Conservation (phyloP, 2,113 vertebrate species). For the Poeciliopsis occidentalis region DNA sequence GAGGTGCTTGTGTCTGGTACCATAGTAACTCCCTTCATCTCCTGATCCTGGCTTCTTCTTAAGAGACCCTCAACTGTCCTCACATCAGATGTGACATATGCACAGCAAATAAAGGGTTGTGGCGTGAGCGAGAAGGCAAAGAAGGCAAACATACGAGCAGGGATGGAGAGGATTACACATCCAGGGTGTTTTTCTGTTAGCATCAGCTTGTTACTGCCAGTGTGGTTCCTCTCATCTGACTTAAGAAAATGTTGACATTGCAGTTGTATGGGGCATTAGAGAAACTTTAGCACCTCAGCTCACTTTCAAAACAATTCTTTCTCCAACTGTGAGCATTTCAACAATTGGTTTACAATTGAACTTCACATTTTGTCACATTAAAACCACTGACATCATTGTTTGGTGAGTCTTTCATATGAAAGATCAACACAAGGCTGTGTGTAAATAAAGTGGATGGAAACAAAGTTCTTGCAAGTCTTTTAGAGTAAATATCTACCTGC, state of each 20-base stretch:
- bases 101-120: conserved; percentile 69
- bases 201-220: neutral
- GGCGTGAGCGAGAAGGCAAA: conserved; percentile 4
- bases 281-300: neutral
- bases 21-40: conserved; percentile 80
- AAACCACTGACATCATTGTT: neutral
- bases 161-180: neutral
- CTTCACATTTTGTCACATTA: neutral
- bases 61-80: conserved; percentile 83
- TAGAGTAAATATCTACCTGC: neutral
- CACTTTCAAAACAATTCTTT: neutral
- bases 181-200: neutral
- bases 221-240: neutral
- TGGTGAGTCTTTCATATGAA: neutral
- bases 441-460: neutral
- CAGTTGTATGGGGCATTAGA: neutral
- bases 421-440: neutral
- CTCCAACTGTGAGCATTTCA: neutral
- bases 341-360: neutral
- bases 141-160: conserved; percentile 25
- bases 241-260: neutral
- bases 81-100: conserved; percentile 77
- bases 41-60: conserved; percentile 77
- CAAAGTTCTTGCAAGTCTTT: neutral
- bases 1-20: conserved; percentile 76